Base-by-base conservation (phyloP, 1,140 invertebrate genomes). In the Teleogryllus occipitalis region DNA sequence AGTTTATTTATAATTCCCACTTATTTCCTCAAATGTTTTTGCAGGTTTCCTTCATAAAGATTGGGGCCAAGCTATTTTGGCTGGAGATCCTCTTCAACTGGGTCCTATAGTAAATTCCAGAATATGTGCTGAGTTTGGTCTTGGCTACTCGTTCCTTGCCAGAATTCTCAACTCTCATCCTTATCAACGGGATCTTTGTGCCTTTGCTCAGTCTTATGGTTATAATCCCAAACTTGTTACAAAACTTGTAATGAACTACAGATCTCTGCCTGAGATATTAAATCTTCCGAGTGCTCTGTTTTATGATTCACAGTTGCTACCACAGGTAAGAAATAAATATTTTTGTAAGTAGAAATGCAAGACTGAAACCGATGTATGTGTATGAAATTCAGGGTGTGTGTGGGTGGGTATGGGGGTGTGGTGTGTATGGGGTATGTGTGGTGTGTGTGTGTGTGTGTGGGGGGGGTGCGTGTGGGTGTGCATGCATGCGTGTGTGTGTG, bases 81-180 rank as follows among this genome's bases (percentile, higher is more conserved):
- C 96, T 81, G 97, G 97, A 8, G 97, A 98, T 89, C 97, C 95
- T 18, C 88, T 93, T 84, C 97, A 99, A 86, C 88, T 98, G 48
- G 96, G 96, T 0, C 95, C 97, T 8, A 90, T 97, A 10, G 86
- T 97, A 8, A 85, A 90, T 79, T 95, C 93, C 54, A 87, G 86
- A 75, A 87, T 90, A 79, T 91, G 93, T 0, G 83, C 83, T 22
- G 84, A 88, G 8, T 92, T 88, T 83, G 94, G 94, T 22, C 87
- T 96, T 47, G 86, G 89, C 49, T 84, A 90, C 75, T 96, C 95
- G 7, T 92, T 92, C 82, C 83, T 97, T 8, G 90, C 91, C 18
- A 74, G 79, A 22, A 74, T 80, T 22, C 22, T 80, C 8, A 47
- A 80, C 8, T 22, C 18, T 39, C 76, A 15, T 47, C 75, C 92